Percentiles rank a stretch among this genome's conserved stretches.
These are phyloP conservation scores for Naja naja DNA, from an alignment of 2,113 vertebrate species.

Conservation along the genomic window DNA sequence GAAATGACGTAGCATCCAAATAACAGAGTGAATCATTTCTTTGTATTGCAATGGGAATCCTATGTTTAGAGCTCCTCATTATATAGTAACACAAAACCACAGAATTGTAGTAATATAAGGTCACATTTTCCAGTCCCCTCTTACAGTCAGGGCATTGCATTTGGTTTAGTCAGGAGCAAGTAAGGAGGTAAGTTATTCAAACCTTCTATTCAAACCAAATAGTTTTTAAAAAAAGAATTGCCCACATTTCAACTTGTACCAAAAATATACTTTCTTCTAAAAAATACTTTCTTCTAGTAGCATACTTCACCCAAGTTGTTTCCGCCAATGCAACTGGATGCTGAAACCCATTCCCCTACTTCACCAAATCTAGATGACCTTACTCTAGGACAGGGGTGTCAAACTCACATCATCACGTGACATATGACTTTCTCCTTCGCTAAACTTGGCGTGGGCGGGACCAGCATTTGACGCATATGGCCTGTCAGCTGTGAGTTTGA, in stretches of 20 bases:
- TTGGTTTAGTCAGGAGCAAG: not conserved
- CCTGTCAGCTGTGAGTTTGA: no score
- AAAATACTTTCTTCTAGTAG: not conserved
- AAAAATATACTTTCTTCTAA: no score
- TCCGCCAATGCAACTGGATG: not conserved
- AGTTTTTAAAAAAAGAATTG: not conserved
- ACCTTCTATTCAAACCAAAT: not conserved
- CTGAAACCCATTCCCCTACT: not conserved
- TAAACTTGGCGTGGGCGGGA: no score
- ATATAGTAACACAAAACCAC: conserved; percentile 3
- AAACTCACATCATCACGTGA: no score
- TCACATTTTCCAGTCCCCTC: not conserved
- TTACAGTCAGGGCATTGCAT: not conserved
- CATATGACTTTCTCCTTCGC: no score
- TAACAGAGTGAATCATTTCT: not conserved
- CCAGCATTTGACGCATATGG: no score
- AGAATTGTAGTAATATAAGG: conserved; percentile 4
- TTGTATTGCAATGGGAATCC: not conserved
- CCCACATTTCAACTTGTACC: not conserved
- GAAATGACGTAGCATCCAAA: conserved; percentile 3
- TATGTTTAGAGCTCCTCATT: not conserved
- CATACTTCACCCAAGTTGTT: not conserved
- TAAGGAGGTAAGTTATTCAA: conserved; percentile 2
- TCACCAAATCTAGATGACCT: not conserved
- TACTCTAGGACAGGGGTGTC: no score